phyloP scores from a whole-genome alignment of 2,113 vertebrate genomes.

The Tauraco erythrolophus region DNA sequence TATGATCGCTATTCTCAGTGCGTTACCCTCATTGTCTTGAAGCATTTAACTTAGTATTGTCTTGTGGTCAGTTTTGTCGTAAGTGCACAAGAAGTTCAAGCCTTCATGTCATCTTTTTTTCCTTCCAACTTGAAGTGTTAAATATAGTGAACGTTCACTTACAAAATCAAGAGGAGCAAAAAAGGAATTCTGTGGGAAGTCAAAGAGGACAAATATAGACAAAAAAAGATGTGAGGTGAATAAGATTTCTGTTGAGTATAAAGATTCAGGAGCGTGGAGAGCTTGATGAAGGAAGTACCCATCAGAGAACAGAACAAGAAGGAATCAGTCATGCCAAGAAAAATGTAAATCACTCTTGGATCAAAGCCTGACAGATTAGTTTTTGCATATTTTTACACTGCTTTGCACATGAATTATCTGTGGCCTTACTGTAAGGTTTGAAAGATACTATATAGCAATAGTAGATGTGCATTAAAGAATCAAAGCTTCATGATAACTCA shows the following conservation, averaged over 20 bases:
- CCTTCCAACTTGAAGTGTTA: neutral
- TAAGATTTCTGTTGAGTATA: neutral
- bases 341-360: neutral
- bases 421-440: neutral
- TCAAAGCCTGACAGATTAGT: neutral
- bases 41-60: neutral
- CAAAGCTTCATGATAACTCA: neutral
- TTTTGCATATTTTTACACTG: neutral
- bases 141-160: neutral
- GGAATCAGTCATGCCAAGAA: neutral
- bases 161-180: neutral
- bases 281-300: neutral
- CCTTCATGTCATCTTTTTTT: neutral
- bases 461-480: neutral
- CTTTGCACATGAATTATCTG: neutral
- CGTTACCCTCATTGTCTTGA: neutral
- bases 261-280: neutral
- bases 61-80: neutral
- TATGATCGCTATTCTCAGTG: neutral
- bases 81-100: neutral
- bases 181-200: neutral
- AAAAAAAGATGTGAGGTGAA: neutral
- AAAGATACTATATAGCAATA: neutral
- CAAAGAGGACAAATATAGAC: neutral
- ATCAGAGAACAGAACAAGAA: neutral